Evolutionary conservation across 2,113 vertebrate species (phyloP).

Genomic region (Callaeas wilsoni): DNA sequence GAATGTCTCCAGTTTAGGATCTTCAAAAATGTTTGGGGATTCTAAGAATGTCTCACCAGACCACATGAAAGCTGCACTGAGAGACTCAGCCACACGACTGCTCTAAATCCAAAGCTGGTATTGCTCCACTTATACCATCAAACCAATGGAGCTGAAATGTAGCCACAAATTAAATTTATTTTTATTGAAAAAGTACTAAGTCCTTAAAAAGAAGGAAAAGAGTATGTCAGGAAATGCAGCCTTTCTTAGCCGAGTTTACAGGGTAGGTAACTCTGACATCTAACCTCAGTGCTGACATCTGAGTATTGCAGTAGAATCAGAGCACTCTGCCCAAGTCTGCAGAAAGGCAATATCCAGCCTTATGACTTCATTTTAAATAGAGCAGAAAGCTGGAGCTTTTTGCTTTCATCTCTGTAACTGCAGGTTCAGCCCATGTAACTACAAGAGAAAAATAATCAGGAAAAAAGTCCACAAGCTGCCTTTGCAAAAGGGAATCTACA

Average conservation of each 20-base stretch:
- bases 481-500: not conserved
- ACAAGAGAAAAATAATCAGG: not conserved
- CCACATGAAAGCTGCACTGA: slow-evolving; percentile 76
- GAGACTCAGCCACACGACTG: slow-evolving; percentile 72
- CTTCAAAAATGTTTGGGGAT: slow-evolving; percentile 77
- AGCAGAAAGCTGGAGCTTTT: not conserved
- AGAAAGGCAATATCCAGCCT: not conserved
- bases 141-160: slow-evolving; percentile 69
- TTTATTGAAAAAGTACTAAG: slow-evolving; percentile 78
- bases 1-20: slow-evolving; percentile 76
- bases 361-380: not conserved
- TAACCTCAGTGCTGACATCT: not conserved
- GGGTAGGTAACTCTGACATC: slow-evolving; percentile 28
- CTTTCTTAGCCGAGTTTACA: not conserved
- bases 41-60: slow-evolving; percentile 70
- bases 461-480: not conserved
- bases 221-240: slow-evolving; percentile 36
- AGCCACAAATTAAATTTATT: slow-evolving; percentile 79
- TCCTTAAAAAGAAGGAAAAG: slow-evolving; percentile 56
- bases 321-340: not conserved
- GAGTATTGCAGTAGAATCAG: not conserved
- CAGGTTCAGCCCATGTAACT: not conserved
- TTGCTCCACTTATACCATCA: slow-evolving; percentile 70
- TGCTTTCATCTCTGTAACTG: not conserved
- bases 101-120: slow-evolving; percentile 70